Base-by-base conservation (phyloP, 1,140 invertebrate genomes). In the Drosophila nigromelanica region DNA sequence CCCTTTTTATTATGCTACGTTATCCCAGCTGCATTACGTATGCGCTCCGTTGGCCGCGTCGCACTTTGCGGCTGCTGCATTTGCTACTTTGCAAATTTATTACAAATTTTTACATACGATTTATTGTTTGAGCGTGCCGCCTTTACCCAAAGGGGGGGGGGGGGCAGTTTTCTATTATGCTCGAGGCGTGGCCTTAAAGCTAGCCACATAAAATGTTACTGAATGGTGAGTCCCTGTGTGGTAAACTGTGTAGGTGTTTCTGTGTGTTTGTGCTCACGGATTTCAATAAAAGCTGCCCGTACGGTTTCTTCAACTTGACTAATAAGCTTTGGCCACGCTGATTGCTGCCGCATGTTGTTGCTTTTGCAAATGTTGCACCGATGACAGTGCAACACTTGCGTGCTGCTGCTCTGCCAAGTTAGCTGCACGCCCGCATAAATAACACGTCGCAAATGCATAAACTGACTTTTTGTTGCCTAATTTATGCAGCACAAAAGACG, bases 91-190 rank as follows among this genome's bases (percentile, higher is more conserved):
- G 82, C 82, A 78, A 87, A 86, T 86, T 86, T 86, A 86, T 87
- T 87, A 86, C 82, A 89, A 86, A 86, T 86, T 86, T 87, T 81
- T 86, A 86, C 82, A 86, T 86, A 87, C 82, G 82, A 86, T 86
- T 86, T 86, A 86, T 86, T 87, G 82, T 86, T 73, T 70, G 82
- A 76, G 82, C 82, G 60, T 73, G 75, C 70, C 47, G 64, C 73
- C 47, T 50, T 37, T n/a, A n/a, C 47, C 12, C 35, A 12, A 12
- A 12, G 50, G 27, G 24, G 30, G 5, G 40, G 50, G 27, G 24
- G 30, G 5, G 40, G 55, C 50, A 70, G 42, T 70, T 74, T 86
- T 80, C 74, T 81, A 81, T 82, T 81, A 69, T 60, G 63, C 71
- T 14, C 24, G 39, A 63, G 55, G 55, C 14, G 54, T 72, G 51